Evolutionary conservation across 1,140 invertebrate genomes (phyloP), one percentile per base, ranked within the genome.

Genomic region (Amyelois transitella): DNA sequence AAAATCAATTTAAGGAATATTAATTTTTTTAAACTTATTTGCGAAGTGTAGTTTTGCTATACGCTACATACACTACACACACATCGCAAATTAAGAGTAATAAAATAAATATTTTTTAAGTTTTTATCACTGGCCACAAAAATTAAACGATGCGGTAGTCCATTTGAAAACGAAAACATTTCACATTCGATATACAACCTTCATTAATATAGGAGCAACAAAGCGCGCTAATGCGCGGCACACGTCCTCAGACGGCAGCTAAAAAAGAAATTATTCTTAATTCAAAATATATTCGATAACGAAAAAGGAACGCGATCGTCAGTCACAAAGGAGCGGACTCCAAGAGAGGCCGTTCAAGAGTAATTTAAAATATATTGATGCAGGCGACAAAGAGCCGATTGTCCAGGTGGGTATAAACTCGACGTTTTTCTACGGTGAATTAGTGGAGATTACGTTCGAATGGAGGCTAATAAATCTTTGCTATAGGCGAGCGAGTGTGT

Each of bases 321-420:
- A 77, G 72, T 81, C 71, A 85, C 77, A 82, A 82, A 75, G 64
- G 74, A 62, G 60, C 51, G 64, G 66, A 58, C 70, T 66, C 66
- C 62, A 65, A 43, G 70, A 74, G 69, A 58, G 71, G 68, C 66
- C 68, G 74, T 56, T 69, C 72, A 59, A 71, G 66, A 77, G 78
- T 85, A 77, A 81, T 85, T 85, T 83, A 76, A 82, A 80, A 85
- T 85, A 85, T 85, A 85, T 85, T 85, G 80, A 83, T 69, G 19
- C 58, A 57, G 52, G 55, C 69, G 63, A 81, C 78, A 85, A 85
- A 73, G 72, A 53, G 20, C 18, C 67, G 61, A 78, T 84, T 82
- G 80, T 85, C 69, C 73, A 74, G 66, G 55, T 74, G 64, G 69
- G 62, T 74, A 75, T 79, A 77, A 78, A 69, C 59, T 67, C 66